Conservation (phyloP, 37 sponge, comb jelly and placozoan species). For the Beroe ovata region DNA sequence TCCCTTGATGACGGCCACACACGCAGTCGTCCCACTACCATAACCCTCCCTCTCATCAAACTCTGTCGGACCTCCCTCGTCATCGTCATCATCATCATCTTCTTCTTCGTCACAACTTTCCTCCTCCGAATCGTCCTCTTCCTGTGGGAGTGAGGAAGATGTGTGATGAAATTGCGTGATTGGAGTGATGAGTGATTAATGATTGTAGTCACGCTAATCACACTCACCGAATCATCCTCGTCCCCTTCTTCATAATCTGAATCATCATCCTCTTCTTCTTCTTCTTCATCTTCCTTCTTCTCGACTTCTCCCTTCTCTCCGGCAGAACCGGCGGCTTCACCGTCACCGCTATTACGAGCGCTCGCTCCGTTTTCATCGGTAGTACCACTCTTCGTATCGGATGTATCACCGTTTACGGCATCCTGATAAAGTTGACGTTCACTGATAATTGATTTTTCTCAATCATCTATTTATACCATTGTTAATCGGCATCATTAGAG, state of each 20-base stretch:
- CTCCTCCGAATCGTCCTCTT: not conserved
- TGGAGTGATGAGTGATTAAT: too few species aligned
- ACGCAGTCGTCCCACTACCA: slow-evolving; percentile 88
- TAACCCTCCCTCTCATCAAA: slow-evolving; percentile 68
- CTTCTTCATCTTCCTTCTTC: slow-evolving; percentile 43
- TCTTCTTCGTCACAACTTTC: slow-evolving; percentile 10
- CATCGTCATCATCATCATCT: slow-evolving; percentile 1
- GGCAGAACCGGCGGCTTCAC: too few species aligned
- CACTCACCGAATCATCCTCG: slow-evolving; percentile 55
- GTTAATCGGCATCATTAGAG: slow-evolving; percentile 10
- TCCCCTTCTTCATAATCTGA: not conserved
- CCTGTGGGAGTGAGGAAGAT: too few species aligned
- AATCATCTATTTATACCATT: too few species aligned
- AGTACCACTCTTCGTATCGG: too few species aligned
- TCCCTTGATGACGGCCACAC: slow-evolving; percentile 74
- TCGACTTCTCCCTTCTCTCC: not conserved
- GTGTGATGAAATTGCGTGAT: too few species aligned
- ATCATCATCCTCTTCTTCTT: slow-evolving; percentile 9
- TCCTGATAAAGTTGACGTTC: too few species aligned
- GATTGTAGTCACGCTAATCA: not conserved
- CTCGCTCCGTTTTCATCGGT: too few species aligned
- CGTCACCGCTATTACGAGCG: too few species aligned
- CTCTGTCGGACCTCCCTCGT: not conserved
- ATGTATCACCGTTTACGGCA: too few species aligned
- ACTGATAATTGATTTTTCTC: too few species aligned